phyloP scores from a whole-genome alignment of 2,888 invertebrate species.

The Hydroisotoma schaefferi region DNA sequence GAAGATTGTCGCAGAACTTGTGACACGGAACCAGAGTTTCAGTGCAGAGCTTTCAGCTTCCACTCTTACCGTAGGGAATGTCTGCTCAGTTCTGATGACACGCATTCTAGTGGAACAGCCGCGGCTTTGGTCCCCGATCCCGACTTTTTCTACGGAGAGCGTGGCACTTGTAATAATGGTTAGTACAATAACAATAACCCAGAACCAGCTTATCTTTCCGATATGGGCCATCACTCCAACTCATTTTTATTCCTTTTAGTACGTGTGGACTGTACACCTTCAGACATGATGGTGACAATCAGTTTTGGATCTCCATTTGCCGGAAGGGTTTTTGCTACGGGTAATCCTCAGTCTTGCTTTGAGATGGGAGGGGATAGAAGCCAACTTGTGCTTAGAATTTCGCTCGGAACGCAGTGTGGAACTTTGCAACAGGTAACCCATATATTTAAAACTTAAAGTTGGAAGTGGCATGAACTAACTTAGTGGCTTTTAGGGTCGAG shows the following conservation, averaged over 20 bases:
- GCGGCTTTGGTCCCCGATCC: slow-evolving; percentile 60
- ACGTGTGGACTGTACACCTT: slow-evolving; percentile 70
- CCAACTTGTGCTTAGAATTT: slow-evolving; percentile 60
- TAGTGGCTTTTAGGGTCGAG: slow-evolving; percentile 51
- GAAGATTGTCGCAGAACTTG: slow-evolving; percentile 53
- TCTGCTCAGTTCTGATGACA: slow-evolving; percentile 75
- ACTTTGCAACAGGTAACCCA: slow-evolving; percentile 52
- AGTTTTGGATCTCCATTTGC: slow-evolving; percentile 56
- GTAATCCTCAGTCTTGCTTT: slow-evolving; percentile 70
- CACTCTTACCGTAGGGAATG: slow-evolving; percentile 56
- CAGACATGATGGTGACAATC: slow-evolving; percentile 64
- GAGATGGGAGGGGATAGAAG: slow-evolving; percentile 58
- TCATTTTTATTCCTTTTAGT: slow-evolving; percentile 61
- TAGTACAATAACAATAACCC: slow-evolving; percentile 53
- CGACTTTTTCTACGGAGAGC: slow-evolving; percentile 69
- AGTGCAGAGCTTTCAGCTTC: slow-evolving; percentile 52
- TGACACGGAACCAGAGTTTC: slow-evolving; percentile 53
- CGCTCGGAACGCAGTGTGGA: slow-evolving; percentile 56
- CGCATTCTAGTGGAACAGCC: slow-evolving; percentile 71
- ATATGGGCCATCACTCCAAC: too few species aligned
- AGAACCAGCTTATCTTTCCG: too few species aligned
- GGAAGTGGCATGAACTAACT: neutral
- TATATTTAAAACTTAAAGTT: neutral
- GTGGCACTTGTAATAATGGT: slow-evolving; percentile 81
- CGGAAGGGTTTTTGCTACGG: slow-evolving; percentile 77